Base-by-base conservation (phyloP, 2,888 invertebrate species). In the Gastrophysa polygoni region DNA sequence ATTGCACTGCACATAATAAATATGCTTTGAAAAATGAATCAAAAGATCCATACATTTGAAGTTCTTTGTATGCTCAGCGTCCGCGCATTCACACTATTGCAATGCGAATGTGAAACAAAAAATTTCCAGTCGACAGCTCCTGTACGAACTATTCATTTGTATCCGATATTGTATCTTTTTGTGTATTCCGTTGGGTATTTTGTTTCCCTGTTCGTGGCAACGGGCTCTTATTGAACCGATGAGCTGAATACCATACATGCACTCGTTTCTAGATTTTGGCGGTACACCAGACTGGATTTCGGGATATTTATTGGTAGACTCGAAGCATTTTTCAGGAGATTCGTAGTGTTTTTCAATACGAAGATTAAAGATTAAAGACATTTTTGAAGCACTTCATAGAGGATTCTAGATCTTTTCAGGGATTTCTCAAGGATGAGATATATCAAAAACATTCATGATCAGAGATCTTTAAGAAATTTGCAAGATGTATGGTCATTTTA, bases 11-110 rank as follows among this genome's bases (percentile, higher is more conserved):
- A 77, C 78, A 80, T 79, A 80, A 80, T 80, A 80, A 81, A 81
- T 80, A 78, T 75, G 73, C 77, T 75, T 77, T 81, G 80, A 80
- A 81, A 81, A 79, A 80, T 81, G 79, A 77, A 80, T 81, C 80
- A 80, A 80, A 81, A 75, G 74, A 68, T 68, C 59, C 65, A 61
- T 63, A 63, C 59, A 63, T 63, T 63, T 59, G 47, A 59, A 59
- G 63, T 63, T 63, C 63, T 63, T 63, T 63, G 63, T 63, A 58
- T 59, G 43, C 6, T n/a, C 3, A 14, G 38, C 59, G 47, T 63
- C 58, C 44, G 50, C 62, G 54, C 54, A 58, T 62, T 28, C 57
- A 57, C 46, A 57, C 11, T 63, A 51, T 59, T 51, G 51, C 56
- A 11, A 14, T 38, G 57, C 28, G 57, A 59, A 59, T 59, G 57